These are phyloP conservation scores for Lophura nycthemera DNA, from an alignment of 2,113 vertebrate genomes.

Conservation along the genomic window DNA sequence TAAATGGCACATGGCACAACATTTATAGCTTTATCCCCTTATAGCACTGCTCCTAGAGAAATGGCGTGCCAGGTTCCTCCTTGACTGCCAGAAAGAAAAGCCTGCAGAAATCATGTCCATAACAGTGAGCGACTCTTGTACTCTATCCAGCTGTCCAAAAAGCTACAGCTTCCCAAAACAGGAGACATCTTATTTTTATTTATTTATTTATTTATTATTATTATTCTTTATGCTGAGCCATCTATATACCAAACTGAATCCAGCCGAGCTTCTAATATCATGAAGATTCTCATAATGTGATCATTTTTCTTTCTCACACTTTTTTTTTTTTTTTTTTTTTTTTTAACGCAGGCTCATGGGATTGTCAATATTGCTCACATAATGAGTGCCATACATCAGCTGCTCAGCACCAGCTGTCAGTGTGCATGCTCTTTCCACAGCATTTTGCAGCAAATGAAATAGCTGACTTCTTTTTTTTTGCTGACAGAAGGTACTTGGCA, in stretches of 20 bases:
- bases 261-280: not conserved
- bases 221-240: not conserved
- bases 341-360: not conserved
- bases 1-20: not conserved
- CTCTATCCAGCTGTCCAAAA: not conserved
- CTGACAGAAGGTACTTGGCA: not conserved
- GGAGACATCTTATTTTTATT: not conserved
- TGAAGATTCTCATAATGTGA: not conserved
- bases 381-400: rapidly evolving
- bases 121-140: not conserved
- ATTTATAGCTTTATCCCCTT: not conserved
- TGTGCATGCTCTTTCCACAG: not conserved
- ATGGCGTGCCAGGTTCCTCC: not conserved
- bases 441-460: not conserved
- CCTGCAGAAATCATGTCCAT: not conserved
- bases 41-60: not conserved
- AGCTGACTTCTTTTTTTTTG: not conserved
- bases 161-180: not conserved
- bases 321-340: not conserved
- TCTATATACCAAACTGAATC: not conserved
- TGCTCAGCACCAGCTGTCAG: not conserved
- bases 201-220: not conserved
- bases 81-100: not conserved
- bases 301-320: not conserved
- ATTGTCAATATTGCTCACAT: not conserved